Evolutionary conservation across 2,113 vertebrate genomes (phyloP).

Genomic region (Tetraodon nigroviridis): DNA sequence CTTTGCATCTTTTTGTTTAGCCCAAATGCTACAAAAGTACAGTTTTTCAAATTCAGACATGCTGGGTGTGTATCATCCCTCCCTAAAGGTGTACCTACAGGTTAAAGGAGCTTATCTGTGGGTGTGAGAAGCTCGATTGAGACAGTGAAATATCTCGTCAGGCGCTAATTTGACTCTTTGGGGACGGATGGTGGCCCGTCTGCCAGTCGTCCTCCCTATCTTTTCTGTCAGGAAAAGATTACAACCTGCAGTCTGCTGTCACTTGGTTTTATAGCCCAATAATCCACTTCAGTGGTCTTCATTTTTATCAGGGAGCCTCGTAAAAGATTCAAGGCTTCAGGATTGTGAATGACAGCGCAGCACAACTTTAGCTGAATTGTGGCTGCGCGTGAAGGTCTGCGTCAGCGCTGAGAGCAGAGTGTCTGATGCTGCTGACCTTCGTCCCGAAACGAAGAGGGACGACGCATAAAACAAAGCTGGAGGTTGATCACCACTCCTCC

Average conservation of each 20-base stretch:
- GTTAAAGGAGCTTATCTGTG: conserved; percentile 56
- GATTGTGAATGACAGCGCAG: background rate
- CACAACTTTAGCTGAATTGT: background rate
- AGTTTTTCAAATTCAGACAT: too few species aligned
- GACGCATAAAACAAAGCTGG: too few species aligned
- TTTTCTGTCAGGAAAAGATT: conserved; percentile 49
- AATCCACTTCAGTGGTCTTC: conserved; percentile 43
- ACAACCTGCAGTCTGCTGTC: conserved; percentile 30
- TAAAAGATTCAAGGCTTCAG: conserved; percentile 29
- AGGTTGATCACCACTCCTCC: too few species aligned
- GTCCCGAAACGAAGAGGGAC: too few species aligned
- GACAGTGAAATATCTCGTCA: conserved; percentile 70
- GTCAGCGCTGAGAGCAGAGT: background rate
- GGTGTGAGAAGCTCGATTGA: conserved; percentile 32
- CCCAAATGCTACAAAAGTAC: too few species aligned
- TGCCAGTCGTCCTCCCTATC: conserved; percentile 31
- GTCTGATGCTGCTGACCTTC: too few species aligned
- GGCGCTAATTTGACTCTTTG: conserved; percentile 71
- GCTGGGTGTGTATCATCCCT: too few species aligned
- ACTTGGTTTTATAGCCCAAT: conserved; percentile 56
- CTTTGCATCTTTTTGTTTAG: too few species aligned
- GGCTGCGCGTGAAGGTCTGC: background rate
- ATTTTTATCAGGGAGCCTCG: conserved; percentile 19
- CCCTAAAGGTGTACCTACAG: too few species aligned
- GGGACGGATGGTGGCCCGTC: conserved; percentile 41